phyloP scores from a whole-genome alignment of 2,797 vertebrate genomes.

The Crossoptilon crossoptilon region DNA sequence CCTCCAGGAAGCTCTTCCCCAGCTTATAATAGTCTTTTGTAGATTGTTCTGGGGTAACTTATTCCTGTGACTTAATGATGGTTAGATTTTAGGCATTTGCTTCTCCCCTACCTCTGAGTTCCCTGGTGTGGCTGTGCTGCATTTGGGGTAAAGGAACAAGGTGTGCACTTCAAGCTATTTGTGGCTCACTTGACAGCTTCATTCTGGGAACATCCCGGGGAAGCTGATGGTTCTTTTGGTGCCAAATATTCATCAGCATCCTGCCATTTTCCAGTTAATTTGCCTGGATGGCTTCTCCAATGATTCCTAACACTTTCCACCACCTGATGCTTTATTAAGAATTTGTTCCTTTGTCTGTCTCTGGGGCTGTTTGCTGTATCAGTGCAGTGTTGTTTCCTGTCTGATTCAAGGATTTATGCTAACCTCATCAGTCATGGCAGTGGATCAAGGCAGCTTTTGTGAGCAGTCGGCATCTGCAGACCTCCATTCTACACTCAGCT shows the following conservation, averaged over 20 bases:
- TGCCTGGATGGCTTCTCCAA: neutral
- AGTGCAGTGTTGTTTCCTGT: neutral
- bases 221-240: conserved; percentile 1
- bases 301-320: conserved; percentile 33
- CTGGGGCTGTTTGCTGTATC: neutral
- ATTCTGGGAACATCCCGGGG: conserved; percentile 26
- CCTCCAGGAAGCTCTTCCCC: neutral
- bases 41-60: neutral
- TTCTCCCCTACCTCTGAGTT: neutral
- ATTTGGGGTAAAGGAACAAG: conserved; percentile 43
- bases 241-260: conserved; percentile 49
- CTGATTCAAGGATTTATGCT: neutral
- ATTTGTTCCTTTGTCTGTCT: conserved; percentile 29
- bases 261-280: conserved; percentile 56
- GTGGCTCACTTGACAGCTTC: conserved; percentile 24
- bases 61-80: neutral
- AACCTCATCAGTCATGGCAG: neutral
- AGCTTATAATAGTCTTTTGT: neutral
- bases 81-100: neutral
- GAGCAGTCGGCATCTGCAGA: neutral
- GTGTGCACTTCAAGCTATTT: conserved; percentile 13
- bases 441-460: neutral
- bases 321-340: conserved; percentile 17
- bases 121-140: neutral
- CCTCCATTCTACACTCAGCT: neutral